Evolutionary conservation across 2,113 vertebrate genomes (phyloP), one percentile per base, ranked within the genome.

Genomic region (Notiomystis cincta): DNA sequence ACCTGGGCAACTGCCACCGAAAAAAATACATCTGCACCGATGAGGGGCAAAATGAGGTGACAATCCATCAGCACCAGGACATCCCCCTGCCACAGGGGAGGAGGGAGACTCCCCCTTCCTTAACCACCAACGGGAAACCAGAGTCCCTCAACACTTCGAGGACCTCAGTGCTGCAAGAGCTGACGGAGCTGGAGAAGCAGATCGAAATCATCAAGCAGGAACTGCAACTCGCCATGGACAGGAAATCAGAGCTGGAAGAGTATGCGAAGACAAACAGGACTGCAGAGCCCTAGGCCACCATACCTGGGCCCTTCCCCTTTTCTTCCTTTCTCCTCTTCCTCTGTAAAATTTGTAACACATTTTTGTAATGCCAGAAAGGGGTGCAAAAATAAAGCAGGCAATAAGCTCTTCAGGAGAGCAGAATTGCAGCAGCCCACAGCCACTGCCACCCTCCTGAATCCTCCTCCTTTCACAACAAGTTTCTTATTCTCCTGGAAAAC

Each of bases 131-230:
- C 0, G 99, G 99, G 25, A 99, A 98, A 76, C 98, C 99, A 2
- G 98, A 99, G 83, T 93, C 99, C 33, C 93, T 98, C n/a, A 97
- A 94, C 7, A 67, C 97, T 33, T 93, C 97, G 4, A 97, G 95
- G 90, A 98, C 97, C 94, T 98, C 99, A 0, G 98, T 99, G 86
- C 97, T 98, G 67, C 99, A 99, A 93, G 99, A 99, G 95, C 98
- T 99, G 57, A 97, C 97, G 0, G 99, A 99, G 96, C 98, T 99
- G 61, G 99, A 99, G 95, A 98, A 98, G 83, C 99, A 99, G 92
- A 99, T 99, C 1, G 97, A 98, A 93, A 97, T 98, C 82, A 99
- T 99, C 96, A 99, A 99, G 89, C 98, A 99, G 96, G 99, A 99
- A 97, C 97, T 99, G 86, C 99, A 99, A 89, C 96, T 98, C 8